Percentiles rank a stretch among this genome's conserved stretches.
Evolutionary conservation across 2,113 vertebrate species (phyloP).

Genomic region (Corythoichthys intestinalis): DNA sequence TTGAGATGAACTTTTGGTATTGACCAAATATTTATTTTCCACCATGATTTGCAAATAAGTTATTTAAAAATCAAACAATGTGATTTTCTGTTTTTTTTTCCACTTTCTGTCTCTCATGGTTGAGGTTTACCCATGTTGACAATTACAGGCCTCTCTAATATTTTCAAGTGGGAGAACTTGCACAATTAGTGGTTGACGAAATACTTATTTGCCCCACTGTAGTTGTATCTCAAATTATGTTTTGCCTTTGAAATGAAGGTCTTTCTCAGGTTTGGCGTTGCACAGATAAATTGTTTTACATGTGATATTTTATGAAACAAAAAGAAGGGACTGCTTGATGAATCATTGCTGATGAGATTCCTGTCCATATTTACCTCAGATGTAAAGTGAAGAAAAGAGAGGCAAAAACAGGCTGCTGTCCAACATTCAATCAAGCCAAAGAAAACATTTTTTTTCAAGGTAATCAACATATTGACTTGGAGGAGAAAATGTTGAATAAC

Average conservation of each 20-base stretch:
- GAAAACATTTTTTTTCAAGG: slow-evolving; percentile 15
- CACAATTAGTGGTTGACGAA: too few relatives aligned
- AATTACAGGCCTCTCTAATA: too few relatives aligned
- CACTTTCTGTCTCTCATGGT: too few relatives aligned
- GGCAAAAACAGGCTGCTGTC: slow-evolving; percentile 8
- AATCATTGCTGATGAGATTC: slow-evolving; percentile 63
- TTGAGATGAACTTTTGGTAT: too few relatives aligned
- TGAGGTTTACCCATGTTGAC: too few relatives aligned
- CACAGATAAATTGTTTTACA: slow-evolving; percentile 61
- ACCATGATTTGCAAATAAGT: too few relatives aligned
- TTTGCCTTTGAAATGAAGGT: slow-evolving; percentile 5
- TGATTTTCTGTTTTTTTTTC: too few relatives aligned
- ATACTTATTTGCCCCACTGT: not conserved
- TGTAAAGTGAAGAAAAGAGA: slow-evolving; percentile 24
- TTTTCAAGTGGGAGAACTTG: too few relatives aligned
- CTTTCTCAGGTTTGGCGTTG: slow-evolving; percentile 51
- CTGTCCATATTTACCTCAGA: slow-evolving; percentile 47
- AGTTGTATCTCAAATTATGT: slow-evolving; percentile 21
- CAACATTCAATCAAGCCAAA: slow-evolving; percentile 12
- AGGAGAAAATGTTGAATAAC: not conserved
- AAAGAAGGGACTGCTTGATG: slow-evolving; percentile 42
- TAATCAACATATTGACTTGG: slow-evolving; percentile 29
- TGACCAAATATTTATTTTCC: too few relatives aligned
- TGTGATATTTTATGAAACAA: slow-evolving; percentile 59
- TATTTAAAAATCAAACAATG: too few relatives aligned